Conservation (phyloP, 2,797 vertebrate species). For the Eidolon dupreanum region DNA sequence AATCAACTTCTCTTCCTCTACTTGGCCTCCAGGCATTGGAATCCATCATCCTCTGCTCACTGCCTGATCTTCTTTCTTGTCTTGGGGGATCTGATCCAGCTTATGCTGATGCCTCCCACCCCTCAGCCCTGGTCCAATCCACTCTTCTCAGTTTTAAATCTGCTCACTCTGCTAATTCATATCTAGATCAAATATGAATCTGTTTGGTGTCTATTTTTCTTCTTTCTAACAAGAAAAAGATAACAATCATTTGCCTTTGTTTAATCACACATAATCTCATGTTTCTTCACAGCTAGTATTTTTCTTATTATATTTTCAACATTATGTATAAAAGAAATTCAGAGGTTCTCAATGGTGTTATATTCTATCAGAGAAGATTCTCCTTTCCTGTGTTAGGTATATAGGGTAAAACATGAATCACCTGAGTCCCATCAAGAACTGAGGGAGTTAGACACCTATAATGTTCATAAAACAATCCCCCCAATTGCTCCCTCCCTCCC, state of each 20-base stretch:
- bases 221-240: not conserved
- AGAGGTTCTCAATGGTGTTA: not conserved
- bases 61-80: not conserved
- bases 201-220: not conserved
- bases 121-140: not conserved
- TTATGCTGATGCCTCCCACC: too few relatives aligned
- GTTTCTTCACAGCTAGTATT: not conserved
- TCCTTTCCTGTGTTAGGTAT: not conserved
- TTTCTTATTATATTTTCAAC: not conserved
- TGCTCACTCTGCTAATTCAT: not conserved
- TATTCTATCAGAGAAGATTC: not conserved
- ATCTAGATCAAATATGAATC: not conserved
- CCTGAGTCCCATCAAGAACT: not conserved
- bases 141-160: not conserved
- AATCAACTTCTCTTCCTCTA: not conserved
- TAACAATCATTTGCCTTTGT: not conserved
- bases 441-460: too few relatives aligned
- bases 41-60: not conserved
- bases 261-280: not conserved
- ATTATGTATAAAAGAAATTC: not conserved
- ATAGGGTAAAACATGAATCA: not conserved
- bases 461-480: too few relatives aligned
- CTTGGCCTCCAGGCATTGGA: not conserved
- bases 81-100: not conserved
- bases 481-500: too few relatives aligned